These are phyloP conservation scores for Isichthys henryi DNA, from an alignment of 2,113 vertebrate genomes.

Conservation along the genomic window DNA sequence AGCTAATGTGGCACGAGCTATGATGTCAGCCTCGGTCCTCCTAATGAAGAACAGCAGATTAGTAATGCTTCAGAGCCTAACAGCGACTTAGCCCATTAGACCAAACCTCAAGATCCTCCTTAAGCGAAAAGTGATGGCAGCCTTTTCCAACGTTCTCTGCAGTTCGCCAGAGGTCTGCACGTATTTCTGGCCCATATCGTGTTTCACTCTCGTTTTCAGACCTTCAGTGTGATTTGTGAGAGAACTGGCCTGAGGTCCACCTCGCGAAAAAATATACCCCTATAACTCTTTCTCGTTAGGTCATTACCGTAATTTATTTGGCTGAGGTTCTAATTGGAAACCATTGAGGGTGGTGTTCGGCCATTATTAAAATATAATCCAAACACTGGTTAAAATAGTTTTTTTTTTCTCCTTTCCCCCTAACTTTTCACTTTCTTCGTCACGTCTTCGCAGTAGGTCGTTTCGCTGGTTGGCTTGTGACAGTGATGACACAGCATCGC, in stretches of 20 bases:
- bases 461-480: background rate
- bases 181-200: slow-evolving; percentile 9
- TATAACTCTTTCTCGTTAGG: slow-evolving; percentile 23
- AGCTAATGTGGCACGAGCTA: background rate
- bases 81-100: background rate
- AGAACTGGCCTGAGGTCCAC: slow-evolving; percentile 12
- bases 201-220: slow-evolving; percentile 17
- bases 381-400: background rate
- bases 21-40: background rate
- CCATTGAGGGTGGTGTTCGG: slow-evolving; percentile 13
- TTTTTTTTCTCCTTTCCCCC: background rate
- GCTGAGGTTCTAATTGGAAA: slow-evolving; percentile 26
- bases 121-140: background rate
- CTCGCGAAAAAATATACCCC: slow-evolving; percentile 17
- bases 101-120: background rate
- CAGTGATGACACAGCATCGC: background rate
- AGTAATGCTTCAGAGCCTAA: background rate
- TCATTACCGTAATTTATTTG: slow-evolving; percentile 34
- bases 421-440: background rate
- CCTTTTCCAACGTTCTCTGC: background rate
- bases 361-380: slow-evolving; percentile 22
- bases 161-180: background rate
- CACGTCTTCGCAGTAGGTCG: background rate
- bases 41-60: background rate
- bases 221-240: slow-evolving; percentile 16